phyloP scores from a whole-genome alignment of 2,888 invertebrate species.

The Orthosia incerta region DNA sequence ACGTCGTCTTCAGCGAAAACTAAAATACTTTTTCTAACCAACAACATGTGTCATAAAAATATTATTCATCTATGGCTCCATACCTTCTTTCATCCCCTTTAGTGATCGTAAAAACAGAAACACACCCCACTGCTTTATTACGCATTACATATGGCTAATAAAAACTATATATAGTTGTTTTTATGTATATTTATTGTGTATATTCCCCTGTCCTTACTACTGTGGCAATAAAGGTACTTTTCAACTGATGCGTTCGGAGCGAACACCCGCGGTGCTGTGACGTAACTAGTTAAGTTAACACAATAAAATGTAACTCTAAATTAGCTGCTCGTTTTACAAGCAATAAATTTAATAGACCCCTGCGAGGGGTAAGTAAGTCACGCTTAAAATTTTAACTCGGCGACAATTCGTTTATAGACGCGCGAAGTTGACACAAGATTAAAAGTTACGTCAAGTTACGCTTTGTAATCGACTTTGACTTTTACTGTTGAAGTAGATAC shows the following conservation, averaged over 20 bases:
- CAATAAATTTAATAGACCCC: conserved; percentile 89
- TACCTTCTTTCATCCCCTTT: conserved; percentile 56
- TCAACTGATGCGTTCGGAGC: conserved; percentile 30
- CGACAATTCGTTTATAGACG: conserved; percentile 83
- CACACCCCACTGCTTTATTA: conserved; percentile 77
- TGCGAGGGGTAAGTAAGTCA: conserved; percentile 77
- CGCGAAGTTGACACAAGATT: conserved; percentile 68
- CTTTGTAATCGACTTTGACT: conserved; percentile 40
- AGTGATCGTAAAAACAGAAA: conserved; percentile 74
- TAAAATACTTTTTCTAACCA: conserved; percentile 43
- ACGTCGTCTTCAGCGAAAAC: background rate
- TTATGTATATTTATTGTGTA: conserved; percentile 52
- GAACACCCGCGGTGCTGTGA: conserved; percentile 83
- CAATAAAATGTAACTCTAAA: conserved; percentile 89
- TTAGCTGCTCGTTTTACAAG: conserved; percentile 90
- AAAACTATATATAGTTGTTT: conserved; percentile 67
- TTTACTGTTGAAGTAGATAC: conserved; percentile 5
- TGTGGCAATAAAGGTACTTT: conserved; percentile 57
- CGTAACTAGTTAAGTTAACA: conserved; percentile 87
- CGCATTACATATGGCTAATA: conserved; percentile 78
- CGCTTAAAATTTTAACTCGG: conserved; percentile 84
- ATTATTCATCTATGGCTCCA: conserved; percentile 55
- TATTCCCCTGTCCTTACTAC: conserved; percentile 51
- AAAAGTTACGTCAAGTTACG: conserved; percentile 63
- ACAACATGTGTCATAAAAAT: conserved; percentile 47